These are phyloP conservation scores for Pterostichus niger DNA, from an alignment of 2,888 invertebrate genomes.

Conservation along the genomic window DNA sequence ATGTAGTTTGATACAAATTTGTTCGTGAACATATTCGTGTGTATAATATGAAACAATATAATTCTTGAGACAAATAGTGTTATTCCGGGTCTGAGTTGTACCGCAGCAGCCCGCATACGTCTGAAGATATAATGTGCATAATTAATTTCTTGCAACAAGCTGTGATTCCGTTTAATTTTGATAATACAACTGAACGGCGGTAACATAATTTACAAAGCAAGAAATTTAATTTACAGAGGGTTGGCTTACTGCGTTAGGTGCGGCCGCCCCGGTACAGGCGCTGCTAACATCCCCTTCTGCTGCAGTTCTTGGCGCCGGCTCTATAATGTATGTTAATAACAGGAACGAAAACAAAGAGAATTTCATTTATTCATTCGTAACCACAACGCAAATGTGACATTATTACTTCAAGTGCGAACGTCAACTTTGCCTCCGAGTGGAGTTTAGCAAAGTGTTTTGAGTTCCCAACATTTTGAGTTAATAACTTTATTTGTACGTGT, in stretches of 20 bases:
- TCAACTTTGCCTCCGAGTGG: conserved; percentile 47
- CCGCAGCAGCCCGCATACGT: conserved; percentile 45
- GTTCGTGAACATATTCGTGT: too few relatives aligned
- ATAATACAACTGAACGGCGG: conserved; percentile 60
- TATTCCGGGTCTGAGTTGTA: background rate
- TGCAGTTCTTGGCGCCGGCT: conserved; percentile 30
- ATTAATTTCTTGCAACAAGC: conserved; percentile 61
- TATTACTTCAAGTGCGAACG: conserved; percentile 59
- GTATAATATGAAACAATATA: too few relatives aligned
- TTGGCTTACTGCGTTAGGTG: conserved; percentile 51
- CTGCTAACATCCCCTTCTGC: conserved; percentile 19
- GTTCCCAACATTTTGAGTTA: conserved; percentile 52
- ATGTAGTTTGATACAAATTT: too few relatives aligned
- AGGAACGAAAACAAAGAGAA: conserved; percentile 56
- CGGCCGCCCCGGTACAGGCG: background rate
- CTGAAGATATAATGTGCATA: conserved; percentile 56
- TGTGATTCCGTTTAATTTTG: conserved; percentile 62
- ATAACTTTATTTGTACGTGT: conserved; percentile 57
- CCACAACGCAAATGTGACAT: conserved; percentile 59
- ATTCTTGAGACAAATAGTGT: background rate
- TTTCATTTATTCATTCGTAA: conserved; percentile 57
- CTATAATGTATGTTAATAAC: conserved; percentile 62
- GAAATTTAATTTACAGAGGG: conserved; percentile 61
- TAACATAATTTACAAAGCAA: conserved; percentile 64
- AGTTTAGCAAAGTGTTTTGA: conserved; percentile 56